Conservation (phyloP, 1,140 invertebrate genomes). For the Atta colombica region DNA sequence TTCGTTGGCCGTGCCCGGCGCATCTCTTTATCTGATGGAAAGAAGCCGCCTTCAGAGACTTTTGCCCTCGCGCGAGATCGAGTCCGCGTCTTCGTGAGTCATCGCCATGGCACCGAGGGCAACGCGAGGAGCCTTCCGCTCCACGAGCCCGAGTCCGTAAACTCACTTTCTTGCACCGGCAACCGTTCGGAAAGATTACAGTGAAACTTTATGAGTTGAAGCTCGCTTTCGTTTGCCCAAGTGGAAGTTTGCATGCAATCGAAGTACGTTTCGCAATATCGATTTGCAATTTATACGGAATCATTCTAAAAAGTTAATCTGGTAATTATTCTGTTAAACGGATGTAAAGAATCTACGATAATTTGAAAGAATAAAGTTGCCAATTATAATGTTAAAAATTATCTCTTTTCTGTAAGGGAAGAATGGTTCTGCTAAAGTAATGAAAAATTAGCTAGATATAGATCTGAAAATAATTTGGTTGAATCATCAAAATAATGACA, state of each 20-base stretch:
- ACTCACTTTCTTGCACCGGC: conserved; percentile 65
- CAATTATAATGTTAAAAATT: background rate
- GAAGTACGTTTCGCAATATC: conserved; percentile 26
- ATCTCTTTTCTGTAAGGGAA: background rate
- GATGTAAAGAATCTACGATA: background rate
- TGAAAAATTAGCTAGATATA: no score
- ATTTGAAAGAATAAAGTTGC: background rate
- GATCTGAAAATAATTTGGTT: no score
- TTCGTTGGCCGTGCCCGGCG: conserved; percentile 79
- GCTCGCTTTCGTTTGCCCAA: conserved; percentile 51
- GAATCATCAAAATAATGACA: no score
- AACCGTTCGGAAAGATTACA: conserved; percentile 55
- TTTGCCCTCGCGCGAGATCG: conserved; percentile 66
- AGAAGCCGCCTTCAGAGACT: conserved; percentile 76
- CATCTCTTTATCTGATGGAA: conserved; percentile 82
- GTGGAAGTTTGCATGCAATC: conserved; percentile 18
- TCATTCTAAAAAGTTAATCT: background rate
- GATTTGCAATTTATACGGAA: conserved; percentile 25
- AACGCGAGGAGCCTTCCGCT: conserved; percentile 33
- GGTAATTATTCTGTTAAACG: background rate
- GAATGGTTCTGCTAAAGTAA: no score
- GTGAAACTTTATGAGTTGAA: conserved; percentile 56
- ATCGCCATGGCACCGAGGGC: conserved; percentile 48
- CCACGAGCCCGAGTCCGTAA: conserved; percentile 52
- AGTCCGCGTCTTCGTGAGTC: conserved; percentile 51